Base-by-base conservation (phyloP, 2,113 vertebrate genomes). In the Oncorhynchus clarkii region DNA sequence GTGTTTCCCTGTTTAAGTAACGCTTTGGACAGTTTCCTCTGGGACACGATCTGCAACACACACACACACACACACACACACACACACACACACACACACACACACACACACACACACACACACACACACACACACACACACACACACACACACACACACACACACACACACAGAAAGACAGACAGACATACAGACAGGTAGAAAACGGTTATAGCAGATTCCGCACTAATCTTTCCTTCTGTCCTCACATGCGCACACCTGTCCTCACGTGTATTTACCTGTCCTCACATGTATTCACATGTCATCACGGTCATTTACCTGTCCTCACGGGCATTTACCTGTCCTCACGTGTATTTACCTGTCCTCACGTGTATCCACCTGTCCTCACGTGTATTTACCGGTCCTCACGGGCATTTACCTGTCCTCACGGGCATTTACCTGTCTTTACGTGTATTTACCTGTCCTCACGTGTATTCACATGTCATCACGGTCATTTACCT, bases 1-100 rank as follows among this genome's bases (percentile, higher is more conserved):
- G 96, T 98, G 88, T 99, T 99, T 51, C 96, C 98, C 7, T 98
- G 97, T 86, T 99, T 99, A 82, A 98, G 92, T 80, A 99, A 94
- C 54, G 96, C 94, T 92, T 97, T 99, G 78, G 94, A 95, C 84
- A 99, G 93, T 87, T 98, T 99, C 81, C 97, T 96, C 92, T 99
- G 98, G 68, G 98, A 99, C 80, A 99, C 96, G 64, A 99, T 99
- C 98, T 99, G 92, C 65, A 84, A 90, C 1, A 88, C 76, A 91
- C 78, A 69, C 22, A 84, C 1, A 85, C 13, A 70, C 4, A 64
- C 69, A 59, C 48, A 67, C 29, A 90, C 1, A 88, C 76, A 91
- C 78, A 69, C 16, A 84, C 1, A 85, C 13, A 70, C 4, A 64
- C 68, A 59, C 48, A 67, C 18, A 70, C 29, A 54, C 13, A 77